Evolutionary conservation across 2,888 invertebrate genomes (phyloP), one percentile per base, ranked within the genome.

Genomic region (Andrena minutula): DNA sequence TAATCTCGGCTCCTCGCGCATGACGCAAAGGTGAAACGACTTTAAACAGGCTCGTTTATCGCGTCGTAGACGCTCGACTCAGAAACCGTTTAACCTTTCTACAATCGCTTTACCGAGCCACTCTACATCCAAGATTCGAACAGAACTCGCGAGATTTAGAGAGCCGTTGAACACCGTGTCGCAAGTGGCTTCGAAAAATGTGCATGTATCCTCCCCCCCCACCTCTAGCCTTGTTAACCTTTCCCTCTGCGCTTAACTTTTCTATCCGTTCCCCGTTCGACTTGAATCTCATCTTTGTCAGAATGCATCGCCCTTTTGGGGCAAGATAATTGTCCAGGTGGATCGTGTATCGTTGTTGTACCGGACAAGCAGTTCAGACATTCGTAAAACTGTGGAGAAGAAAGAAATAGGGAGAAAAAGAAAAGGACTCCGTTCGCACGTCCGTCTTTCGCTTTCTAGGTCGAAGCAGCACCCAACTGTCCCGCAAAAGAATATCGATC

Each of bases 401-500:
- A 23, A 23, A 26, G 56, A 26, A 26, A 10, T 26, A 56, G 8
- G 23, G 10, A 12, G 20, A 12, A 56, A 20, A 53, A 7, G 53
- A 26, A 1, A 26, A 4, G 23, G 56, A 16, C 41, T 16, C 41
- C 41, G 41, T 41, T 41, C 56, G 56, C 23, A 26, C 23, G 56
- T 23, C 23, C 23, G 5, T 58, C 30, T 66, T 23, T 58, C 58
- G 49, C 49, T 74, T 68, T 75, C 35, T 51, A 8, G 7, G 28
- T n/a, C 61, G 41, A 41, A 32, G n/a, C 32, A 63, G 20, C 63
- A 56, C 20, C 60, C 47, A 68, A 75, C 61, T 23, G 78, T 75
- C 74, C 78, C 78, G 78, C 61, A 63, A 61, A 61, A 63, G 74
- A 78, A 78, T 78, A 78, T 78, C 74, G 75, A 78, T 78, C n/a